phyloP scores from a whole-genome alignment of 2,888 invertebrate genomes.

The Phanerotoma sp. region DNA sequence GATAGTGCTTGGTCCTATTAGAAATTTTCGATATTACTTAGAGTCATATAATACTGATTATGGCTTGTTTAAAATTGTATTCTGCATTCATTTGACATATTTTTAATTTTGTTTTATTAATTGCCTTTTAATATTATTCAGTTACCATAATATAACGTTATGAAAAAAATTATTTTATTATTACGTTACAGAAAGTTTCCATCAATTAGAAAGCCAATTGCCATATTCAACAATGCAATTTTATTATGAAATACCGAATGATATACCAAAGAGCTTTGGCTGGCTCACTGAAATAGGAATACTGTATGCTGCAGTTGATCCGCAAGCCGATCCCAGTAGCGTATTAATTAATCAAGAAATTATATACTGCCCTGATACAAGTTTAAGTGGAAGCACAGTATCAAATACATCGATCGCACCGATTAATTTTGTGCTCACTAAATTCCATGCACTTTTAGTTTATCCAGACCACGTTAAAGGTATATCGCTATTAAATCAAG shows the following conservation, averaged over 20 bases:
- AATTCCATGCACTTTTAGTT: slow-evolving; percentile 86
- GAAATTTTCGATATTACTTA: no score
- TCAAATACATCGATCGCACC: slow-evolving; percentile 59
- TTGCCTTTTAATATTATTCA: neutral
- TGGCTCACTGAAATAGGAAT: slow-evolving; percentile 88
- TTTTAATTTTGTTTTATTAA: no score
- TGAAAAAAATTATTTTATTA: no score
- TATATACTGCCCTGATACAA: slow-evolving; percentile 50
- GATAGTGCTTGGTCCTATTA: no score
- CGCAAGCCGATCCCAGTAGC: slow-evolving; percentile 51
- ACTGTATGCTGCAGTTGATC: slow-evolving; percentile 69
- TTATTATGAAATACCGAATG: slow-evolving; percentile 68
- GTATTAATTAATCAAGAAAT: slow-evolving; percentile 50
- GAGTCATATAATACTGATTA: no score
- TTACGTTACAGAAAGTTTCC: slow-evolving; percentile 63
- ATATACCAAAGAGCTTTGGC: slow-evolving; percentile 76
- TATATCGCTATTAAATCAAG: slow-evolving; percentile 81
- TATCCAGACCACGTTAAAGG: slow-evolving; percentile 83
- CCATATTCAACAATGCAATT: slow-evolving; percentile 80
- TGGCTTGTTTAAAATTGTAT: no score
- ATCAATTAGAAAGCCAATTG: slow-evolving; percentile 71
- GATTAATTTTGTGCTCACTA: slow-evolving; percentile 78
- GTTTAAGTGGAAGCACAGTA: slow-evolving; percentile 43
- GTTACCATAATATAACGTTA: neutral
- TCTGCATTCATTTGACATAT: no score